phyloP scores from a whole-genome alignment of 2,797 vertebrate species.

The Mormyrops attenuatus region DNA sequence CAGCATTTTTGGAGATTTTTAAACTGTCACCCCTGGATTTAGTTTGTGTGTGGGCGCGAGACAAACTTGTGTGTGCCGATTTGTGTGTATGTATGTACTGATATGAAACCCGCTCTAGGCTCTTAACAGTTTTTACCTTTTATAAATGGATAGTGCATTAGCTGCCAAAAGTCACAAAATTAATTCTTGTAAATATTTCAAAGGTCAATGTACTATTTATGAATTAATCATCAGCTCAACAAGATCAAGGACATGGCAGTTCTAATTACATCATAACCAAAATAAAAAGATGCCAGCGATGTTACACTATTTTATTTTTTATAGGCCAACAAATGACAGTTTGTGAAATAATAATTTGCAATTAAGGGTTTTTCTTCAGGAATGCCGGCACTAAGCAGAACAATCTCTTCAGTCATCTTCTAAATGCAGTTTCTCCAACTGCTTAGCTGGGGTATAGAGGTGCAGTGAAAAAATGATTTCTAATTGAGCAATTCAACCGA shows the following conservation, averaged over 20 bases:
- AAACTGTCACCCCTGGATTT: background rate
- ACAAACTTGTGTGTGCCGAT: background rate
- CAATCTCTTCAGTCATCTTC: background rate
- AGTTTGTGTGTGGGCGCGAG: background rate
- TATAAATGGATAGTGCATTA: background rate
- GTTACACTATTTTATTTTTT: background rate
- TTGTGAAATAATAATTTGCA: background rate
- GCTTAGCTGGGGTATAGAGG: background rate
- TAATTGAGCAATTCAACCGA: background rate
- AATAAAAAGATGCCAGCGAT: slow-evolving; percentile 25
- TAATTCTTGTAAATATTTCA: slow-evolving; percentile 34
- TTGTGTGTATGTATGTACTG: background rate
- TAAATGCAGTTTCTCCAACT: background rate
- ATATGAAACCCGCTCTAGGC: background rate
- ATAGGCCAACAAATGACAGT: background rate
- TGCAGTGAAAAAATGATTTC: background rate
- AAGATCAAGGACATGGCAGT: slow-evolving; percentile 31
- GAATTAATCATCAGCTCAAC: slow-evolving; percentile 31
- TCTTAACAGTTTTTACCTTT: background rate
- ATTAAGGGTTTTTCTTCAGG: background rate
- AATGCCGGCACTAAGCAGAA: background rate
- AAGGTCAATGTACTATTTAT: slow-evolving; percentile 25
- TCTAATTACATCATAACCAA: slow-evolving; percentile 34
- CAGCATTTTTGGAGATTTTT: background rate
- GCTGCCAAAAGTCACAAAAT: slow-evolving; percentile 21